phyloP scores from a whole-genome alignment of 2,113 vertebrate species.

The Ptychochromis oligacanthus region DNA sequence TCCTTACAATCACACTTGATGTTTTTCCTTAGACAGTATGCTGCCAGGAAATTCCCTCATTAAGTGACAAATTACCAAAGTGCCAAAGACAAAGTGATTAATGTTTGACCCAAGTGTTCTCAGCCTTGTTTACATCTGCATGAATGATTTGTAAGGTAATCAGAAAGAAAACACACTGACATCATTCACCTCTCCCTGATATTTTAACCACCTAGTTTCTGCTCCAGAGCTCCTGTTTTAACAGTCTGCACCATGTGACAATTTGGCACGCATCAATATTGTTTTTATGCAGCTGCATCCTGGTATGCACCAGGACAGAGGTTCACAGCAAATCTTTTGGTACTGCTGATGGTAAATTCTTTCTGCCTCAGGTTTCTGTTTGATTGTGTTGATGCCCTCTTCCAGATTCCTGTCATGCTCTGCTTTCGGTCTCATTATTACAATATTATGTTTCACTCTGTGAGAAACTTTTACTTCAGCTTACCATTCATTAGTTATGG shows the following conservation, averaged over 20 bases:
- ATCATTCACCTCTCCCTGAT: background rate
- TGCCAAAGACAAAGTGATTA: background rate
- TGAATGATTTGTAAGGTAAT: background rate
- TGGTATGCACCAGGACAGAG: conserved; percentile 6
- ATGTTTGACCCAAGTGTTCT: background rate
- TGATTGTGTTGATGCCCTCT: background rate
- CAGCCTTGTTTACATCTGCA: background rate
- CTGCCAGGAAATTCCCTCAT: background rate
- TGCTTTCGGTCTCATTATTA: conserved; percentile 16
- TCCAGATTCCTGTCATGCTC: conserved; percentile 47
- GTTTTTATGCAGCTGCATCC: conserved; percentile 41
- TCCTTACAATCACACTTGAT: background rate
- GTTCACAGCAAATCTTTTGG: conserved; percentile 7
- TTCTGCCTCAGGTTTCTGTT: conserved; percentile 25
- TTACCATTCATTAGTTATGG: background rate
- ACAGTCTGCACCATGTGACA: conserved; percentile 16
- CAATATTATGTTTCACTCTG: background rate
- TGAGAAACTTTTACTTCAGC: background rate
- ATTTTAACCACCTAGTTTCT: background rate
- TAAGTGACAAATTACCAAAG: background rate
- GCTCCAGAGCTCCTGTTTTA: background rate
- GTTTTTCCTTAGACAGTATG: background rate
- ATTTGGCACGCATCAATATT: background rate
- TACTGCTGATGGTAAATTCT: conserved; percentile 7
- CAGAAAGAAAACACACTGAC: background rate